Evolutionary conservation across 2,113 vertebrate species (phyloP).

Genomic region (Eptatretus burgeri): DNA sequence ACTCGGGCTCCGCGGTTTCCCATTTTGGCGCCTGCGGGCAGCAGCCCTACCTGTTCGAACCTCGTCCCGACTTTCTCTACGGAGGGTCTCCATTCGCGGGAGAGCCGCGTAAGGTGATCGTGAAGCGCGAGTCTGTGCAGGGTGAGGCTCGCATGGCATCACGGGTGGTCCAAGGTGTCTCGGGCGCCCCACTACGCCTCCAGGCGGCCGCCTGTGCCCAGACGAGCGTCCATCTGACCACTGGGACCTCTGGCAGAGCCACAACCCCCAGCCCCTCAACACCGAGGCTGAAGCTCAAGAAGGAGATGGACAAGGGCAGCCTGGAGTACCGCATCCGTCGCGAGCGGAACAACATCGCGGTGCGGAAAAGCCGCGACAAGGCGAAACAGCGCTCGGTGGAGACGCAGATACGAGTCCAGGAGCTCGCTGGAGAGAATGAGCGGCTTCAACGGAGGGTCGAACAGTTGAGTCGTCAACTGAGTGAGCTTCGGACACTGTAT

Average conservation of each 20-base stretch:
- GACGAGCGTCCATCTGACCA: too few species aligned
- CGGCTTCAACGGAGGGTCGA: conserved; percentile 69
- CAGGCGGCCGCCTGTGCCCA: conserved; percentile 72
- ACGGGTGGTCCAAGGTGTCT: conserved; percentile 12
- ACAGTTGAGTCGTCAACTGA: conserved; percentile 66
- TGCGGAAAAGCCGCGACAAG: conserved; percentile 88
- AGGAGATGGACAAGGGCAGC: conserved; percentile 68
- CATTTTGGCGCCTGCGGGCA: too few species aligned
- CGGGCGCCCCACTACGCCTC: conserved; percentile 11
- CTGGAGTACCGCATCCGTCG: conserved; percentile 64
- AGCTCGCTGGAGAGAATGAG: conserved; percentile 65
- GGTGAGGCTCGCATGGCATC: conserved; percentile 30
- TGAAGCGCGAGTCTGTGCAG: too few species aligned
- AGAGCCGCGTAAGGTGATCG: too few species aligned
- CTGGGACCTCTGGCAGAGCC: too few species aligned
- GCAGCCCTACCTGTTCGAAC: too few species aligned
- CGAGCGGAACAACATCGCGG: conserved; percentile 91
- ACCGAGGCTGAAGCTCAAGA: conserved; percentile 19
- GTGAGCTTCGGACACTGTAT: conserved; percentile 78
- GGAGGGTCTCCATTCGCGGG: too few species aligned
- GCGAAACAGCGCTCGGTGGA: conserved; percentile 84
- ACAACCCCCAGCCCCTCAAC: too few species aligned
- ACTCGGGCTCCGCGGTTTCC: too few species aligned
- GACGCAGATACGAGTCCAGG: conserved; percentile 82
- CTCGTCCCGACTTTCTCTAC: too few species aligned